Percentiles rank a stretch among this genome's conserved stretches.
These are phyloP conservation scores for Athetis lepigone DNA, from an alignment of 2,888 invertebrate genomes.

Conservation along the genomic window DNA sequence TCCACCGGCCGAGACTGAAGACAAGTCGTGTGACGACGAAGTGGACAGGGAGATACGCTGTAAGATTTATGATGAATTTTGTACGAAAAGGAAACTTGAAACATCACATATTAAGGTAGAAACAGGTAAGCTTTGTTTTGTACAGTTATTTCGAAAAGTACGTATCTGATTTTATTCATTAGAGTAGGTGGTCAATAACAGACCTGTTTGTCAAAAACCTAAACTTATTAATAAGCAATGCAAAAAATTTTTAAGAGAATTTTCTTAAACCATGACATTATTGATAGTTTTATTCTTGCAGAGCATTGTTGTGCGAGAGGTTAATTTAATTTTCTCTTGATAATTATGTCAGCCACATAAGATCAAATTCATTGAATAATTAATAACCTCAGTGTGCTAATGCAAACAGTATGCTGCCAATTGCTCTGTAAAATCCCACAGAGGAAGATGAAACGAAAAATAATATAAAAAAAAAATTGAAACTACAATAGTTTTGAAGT, in stretches of 20 bases:
- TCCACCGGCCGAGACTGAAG: constrained; percentile 51
- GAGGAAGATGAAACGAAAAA: no score
- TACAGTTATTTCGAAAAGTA: constrained; percentile 4
- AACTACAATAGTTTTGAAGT: no score
- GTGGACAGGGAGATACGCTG: constrained; percentile 47
- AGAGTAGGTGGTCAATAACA: not conserved
- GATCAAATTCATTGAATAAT: no score
- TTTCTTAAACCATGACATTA: not conserved
- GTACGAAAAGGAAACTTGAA: constrained; percentile 80
- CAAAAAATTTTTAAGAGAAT: not conserved
- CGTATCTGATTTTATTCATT: not conserved
- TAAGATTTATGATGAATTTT: constrained; percentile 67
- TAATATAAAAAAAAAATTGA: no score
- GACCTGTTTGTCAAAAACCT: not conserved
- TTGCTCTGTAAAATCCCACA: no score
- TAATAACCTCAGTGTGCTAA: no score
- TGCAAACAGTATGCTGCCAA: no score
- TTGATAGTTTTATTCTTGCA: not conserved
- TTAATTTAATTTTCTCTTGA: not conserved
- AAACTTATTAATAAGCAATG: constrained; percentile 19
- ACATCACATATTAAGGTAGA: constrained; percentile 82
- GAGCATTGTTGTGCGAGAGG: not conserved
- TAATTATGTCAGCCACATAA: no score
- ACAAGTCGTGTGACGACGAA: constrained; percentile 56
- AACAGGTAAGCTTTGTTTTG: constrained; percentile 71